Evolutionary conservation across 2,888 invertebrate species (phyloP), one percentile per base, ranked within the genome.

Genomic region (Thymelicus sylvestris): DNA sequence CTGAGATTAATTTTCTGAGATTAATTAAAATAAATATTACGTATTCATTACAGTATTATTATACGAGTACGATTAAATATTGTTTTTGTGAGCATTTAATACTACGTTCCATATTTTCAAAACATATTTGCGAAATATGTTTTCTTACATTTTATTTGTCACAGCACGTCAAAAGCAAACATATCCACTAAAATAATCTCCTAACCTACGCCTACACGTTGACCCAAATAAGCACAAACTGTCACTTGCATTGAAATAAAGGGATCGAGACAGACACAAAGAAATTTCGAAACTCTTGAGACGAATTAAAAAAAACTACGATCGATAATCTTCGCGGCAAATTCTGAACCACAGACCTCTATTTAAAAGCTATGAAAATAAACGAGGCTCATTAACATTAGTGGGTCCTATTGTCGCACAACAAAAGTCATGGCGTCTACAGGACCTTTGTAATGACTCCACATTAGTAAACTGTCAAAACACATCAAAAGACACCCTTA

Each of bases 391-490:
- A 92, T 93, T 92, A 92, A 85, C 85, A 86, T 87, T 79, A 87
- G 84, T 80, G 82, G 81, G 80, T 74, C 78, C 85, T 78, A 86
- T 92, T 92, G 90, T 92, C 76, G 68, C 71, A 67, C 72, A 74
- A 86, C 84, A 88, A 89, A 84, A 76, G 78, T 80, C 80, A 79
- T 83, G 80, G 84, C 85, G 80, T 86, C 86, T 84, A 74, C 80
- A 88, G 85, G 86, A 86, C 84, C 86, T 83, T 78, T 79, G 76
- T 91, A 92, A 93, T 86, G 90, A 88, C 86, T 84, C 65, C 87
- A 77, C 92, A 93, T 93, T 93, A 93, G 92, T 93, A 91, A 92
- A 89, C 87, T 91, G 93, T 93, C 93, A 92, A 87, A 93, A 93
- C 92, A 93, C 83, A 89, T 91, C 90, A 92, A 91, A 91, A 81